These are phyloP conservation scores for Gadopsis marmoratus DNA, from an alignment of 2,797 vertebrate species.

Conservation along the genomic window DNA sequence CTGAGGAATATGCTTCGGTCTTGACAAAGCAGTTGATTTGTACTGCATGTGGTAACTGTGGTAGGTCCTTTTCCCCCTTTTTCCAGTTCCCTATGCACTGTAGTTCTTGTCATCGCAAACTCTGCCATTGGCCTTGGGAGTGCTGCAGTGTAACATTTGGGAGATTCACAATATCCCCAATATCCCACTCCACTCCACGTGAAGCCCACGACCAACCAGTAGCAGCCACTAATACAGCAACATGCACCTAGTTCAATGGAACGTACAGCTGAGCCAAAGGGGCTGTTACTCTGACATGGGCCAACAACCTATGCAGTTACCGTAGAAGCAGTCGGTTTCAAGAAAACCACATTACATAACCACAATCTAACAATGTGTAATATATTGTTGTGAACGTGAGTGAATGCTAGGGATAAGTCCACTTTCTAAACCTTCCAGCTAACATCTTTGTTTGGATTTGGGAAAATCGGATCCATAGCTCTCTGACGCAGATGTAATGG, in stretches of 20 bases:
- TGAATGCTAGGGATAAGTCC: neutral
- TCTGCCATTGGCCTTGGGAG: neutral
- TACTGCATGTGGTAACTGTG: neutral
- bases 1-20: slow-evolving; percentile 2
- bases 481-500: neutral
- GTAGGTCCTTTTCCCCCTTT: neutral
- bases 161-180: neutral
- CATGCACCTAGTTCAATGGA: neutral
- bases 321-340: neutral
- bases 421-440: neutral
- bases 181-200: neutral
- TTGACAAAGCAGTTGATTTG: neutral
- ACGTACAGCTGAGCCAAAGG: neutral
- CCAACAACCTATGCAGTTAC: neutral
- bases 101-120: neutral
- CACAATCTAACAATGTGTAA: neutral
- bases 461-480: neutral
- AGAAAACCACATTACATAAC: neutral
- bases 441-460: neutral
- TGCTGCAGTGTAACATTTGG: neutral
- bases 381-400: neutral
- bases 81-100: neutral
- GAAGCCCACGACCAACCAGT: neutral
- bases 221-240: neutral
- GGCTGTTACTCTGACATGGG: neutral